Evolutionary conservation across 2,113 vertebrate genomes (phyloP), one percentile per base, ranked within the genome.

Genomic region (Urocolius indicus): DNA sequence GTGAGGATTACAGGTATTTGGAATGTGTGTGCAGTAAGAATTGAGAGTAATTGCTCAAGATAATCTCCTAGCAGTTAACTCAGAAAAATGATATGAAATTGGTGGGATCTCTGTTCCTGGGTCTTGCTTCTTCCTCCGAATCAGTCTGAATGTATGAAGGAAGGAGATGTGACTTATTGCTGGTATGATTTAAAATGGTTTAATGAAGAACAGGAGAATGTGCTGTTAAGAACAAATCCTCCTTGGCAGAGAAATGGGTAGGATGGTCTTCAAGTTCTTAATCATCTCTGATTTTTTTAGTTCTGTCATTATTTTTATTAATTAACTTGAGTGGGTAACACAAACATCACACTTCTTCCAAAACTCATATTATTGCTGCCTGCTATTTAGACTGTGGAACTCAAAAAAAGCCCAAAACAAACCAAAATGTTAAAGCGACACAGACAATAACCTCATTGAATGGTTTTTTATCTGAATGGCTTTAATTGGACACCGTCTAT

Each of bases 341-440:
- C 72, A 95, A 96, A 90, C 88, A 93, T 75, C 91, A 36, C 63
- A 15, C 17, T 20, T 57, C 41, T 95, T 96, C 82, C 83, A 94
- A 92, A 95, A 89, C 58, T 82, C 48, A 16, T 43, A 20, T 90
- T 94, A 89, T 65, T 83, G 54, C 19, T 72, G 59, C 88, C 90
- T 97, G 73, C 59, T 90, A 32, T 89, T 96, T 89, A 94, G 92
- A 87, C 65, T 91, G 91, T 93, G 83, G 69, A 58, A 16, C 72
- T 72, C 73, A 57, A 48, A 71, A 52, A 30, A 54, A 9, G 9
- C 71, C 3, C 38, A 11, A 67, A 87, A n/a, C 38, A 32, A 93
- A 41, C 20, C 20, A 27, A 63, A 90, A 82, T 12, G 26, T 57
- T 85, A 0, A 74, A 68, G 67, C 24, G 46, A 74, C 63, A 9